Conservation (phyloP, 1,140 invertebrate genomes). For the Drosophila insularis region DNA sequence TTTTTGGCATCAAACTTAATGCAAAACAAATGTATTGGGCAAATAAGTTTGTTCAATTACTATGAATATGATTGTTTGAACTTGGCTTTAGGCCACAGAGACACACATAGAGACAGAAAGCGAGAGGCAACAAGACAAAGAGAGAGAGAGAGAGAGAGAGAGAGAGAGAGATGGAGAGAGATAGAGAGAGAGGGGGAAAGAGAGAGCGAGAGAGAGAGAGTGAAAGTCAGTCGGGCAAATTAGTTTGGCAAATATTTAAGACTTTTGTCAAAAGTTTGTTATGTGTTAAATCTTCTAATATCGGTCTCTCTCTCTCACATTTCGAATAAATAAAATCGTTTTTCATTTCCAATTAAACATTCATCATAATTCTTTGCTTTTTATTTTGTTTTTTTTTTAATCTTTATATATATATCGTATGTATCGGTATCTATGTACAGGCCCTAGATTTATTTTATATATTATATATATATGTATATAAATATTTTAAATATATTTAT, state of each 20-base stretch:
- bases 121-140: too few species aligned
- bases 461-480: conserved; percentile 22
- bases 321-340: conserved; percentile 5
- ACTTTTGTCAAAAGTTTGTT: not conserved
- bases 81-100: not conserved
- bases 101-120: too few species aligned
- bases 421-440: conserved; percentile 43
- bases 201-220: not conserved
- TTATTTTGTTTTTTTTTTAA: not conserved
- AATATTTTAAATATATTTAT: conserved; percentile 29
- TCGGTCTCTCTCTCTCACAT: not conserved
- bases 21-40: not conserved
- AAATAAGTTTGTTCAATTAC: conserved; percentile 9
- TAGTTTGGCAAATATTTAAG: not conserved
- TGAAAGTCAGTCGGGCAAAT: not conserved
- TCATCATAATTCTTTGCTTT: not conserved
- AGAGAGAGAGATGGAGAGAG: too few species aligned
- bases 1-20: not conserved
- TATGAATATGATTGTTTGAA: not conserved
- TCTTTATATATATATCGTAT: conserved; percentile 2
- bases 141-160: too few species aligned
- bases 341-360: conserved; percentile 1
- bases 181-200: too few species aligned
- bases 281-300: too few species aligned
- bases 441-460: conserved; percentile 24